A percentile compares a stretch with the other conserved stretches of the same genome.
phyloP scores from a whole-genome alignment of 2,113 vertebrate genomes.

The Pseudolaguvia tuberculata region DNA sequence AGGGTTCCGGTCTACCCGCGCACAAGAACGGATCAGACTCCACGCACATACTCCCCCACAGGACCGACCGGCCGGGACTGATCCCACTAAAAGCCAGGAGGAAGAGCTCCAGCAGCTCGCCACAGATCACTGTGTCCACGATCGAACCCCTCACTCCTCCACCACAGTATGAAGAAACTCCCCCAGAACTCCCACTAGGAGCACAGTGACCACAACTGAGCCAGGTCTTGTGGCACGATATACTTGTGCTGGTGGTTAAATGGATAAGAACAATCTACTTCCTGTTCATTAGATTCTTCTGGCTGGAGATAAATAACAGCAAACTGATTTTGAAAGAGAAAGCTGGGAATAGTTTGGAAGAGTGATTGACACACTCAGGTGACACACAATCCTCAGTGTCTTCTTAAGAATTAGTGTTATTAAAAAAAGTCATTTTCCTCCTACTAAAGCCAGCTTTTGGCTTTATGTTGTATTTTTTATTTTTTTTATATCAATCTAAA shows the following conservation, averaged over 20 bases:
- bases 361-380: slow-evolving; percentile 7
- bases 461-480: background rate
- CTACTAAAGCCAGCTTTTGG: no score
- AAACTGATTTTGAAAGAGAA: background rate
- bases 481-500: background rate
- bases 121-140: slow-evolving; percentile 55
- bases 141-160: slow-evolving; percentile 91
- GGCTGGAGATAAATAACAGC: background rate
- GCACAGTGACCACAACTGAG: slow-evolving; percentile 26
- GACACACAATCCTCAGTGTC: background rate
- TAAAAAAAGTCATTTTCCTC: background rate
- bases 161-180: slow-evolving; percentile 82
- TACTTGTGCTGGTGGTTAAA: slow-evolving; percentile 26
- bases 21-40: background rate
- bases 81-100: slow-evolving; percentile 62
- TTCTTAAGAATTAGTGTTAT: background rate
- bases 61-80: slow-evolving; percentile 56
- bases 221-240: background rate
- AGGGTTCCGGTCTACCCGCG: slow-evolving; percentile 19
- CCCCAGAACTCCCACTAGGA: slow-evolving; percentile 52
- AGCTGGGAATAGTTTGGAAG: background rate
- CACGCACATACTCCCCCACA: slow-evolving; percentile 18
- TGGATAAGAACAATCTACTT: background rate
- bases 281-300: background rate
- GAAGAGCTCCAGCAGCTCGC: slow-evolving; percentile 69